A percentile compares a stretch with the other conserved stretches of the same genome.
These are phyloP conservation scores for Coregonus suidteri DNA, from an alignment of 2,797 vertebrate species.

Conservation along the genomic window DNA sequence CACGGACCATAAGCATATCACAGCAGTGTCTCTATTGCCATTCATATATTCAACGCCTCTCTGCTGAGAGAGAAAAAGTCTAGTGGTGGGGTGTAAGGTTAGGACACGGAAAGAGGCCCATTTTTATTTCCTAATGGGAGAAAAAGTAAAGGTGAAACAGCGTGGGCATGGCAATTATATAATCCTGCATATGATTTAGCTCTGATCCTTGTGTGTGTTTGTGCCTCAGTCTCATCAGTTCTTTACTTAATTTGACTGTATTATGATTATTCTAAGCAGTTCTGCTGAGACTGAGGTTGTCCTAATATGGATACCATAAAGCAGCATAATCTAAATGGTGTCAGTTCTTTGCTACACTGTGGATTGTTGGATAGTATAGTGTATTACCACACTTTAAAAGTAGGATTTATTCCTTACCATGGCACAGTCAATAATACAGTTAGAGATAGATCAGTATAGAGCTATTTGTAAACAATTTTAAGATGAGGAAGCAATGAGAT, in stretches of 20 bases:
- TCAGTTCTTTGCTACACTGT: not conserved
- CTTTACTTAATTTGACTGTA: not conserved
- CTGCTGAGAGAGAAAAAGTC: not conserved
- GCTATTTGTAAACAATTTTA: not conserved
- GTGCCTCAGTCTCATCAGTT: not conserved
- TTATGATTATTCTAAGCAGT: not conserved
- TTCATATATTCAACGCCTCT: not conserved
- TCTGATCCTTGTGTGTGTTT: too few species aligned
- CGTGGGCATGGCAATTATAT: not conserved
- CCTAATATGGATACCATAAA: not conserved
- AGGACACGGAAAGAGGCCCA: not conserved
- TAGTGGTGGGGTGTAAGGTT: not conserved
- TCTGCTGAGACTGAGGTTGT: not conserved
- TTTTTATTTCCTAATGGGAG: not conserved
- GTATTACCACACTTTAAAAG: not conserved
- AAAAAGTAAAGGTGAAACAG: not conserved
- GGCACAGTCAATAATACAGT: not conserved
- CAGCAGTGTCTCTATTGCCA: not conserved
- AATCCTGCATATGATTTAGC: not conserved
- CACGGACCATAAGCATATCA: not conserved
- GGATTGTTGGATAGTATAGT: not conserved
- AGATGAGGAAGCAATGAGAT: not conserved
- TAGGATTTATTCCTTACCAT: not conserved
- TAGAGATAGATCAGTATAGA: not conserved
- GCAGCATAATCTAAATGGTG: not conserved